Conservation (phyloP, 2,888 invertebrate genomes). For the Geophilus truncorum region DNA sequence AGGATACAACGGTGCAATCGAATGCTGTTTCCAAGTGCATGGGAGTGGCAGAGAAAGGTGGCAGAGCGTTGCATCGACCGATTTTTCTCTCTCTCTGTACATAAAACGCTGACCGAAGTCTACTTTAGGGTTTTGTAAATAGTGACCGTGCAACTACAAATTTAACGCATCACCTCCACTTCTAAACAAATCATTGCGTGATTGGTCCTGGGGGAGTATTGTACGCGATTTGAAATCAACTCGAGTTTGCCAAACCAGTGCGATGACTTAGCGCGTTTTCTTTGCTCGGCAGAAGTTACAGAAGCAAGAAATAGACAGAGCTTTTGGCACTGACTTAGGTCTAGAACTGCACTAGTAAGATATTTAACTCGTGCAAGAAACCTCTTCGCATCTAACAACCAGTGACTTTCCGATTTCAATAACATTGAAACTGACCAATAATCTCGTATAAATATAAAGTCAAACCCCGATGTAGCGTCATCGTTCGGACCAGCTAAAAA, state of each 20-base stretch:
- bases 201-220: background rate
- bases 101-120: background rate
- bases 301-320: too few relatives aligned
- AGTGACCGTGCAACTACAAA: background rate
- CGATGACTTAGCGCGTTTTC: background rate
- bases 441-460: too few relatives aligned
- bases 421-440: too few relatives aligned
- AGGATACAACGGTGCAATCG: background rate
- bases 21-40: slow-evolving; percentile 4
- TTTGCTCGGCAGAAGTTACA: background rate
- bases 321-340: too few relatives aligned
- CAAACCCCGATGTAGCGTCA: too few relatives aligned
- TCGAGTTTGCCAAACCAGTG: background rate
- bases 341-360: too few relatives aligned
- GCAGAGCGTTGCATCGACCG: background rate
- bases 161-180: background rate
- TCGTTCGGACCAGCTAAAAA: too few relatives aligned
- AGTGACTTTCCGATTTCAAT: too few relatives aligned
- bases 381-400: too few relatives aligned
- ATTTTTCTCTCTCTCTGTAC: background rate
- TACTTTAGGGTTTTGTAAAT: background rate
- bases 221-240: background rate
- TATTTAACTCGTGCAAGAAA: too few relatives aligned
- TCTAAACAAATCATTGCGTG: background rate
- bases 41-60: background rate